Evolutionary conservation across 2,797 vertebrate genomes (phyloP).

Genomic region (Diceros bicornis): DNA sequence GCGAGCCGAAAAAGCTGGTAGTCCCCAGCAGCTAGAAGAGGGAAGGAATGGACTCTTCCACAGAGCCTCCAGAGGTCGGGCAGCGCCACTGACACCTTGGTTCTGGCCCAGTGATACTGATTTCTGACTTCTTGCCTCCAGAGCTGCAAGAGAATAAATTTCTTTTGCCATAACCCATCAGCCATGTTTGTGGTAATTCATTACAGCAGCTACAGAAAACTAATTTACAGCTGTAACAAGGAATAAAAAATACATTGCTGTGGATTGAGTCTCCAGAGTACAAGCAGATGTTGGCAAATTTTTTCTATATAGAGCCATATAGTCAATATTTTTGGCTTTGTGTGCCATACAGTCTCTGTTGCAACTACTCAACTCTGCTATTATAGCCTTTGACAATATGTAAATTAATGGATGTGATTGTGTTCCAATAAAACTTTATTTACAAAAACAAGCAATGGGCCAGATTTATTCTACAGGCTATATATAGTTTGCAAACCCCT

Average conservation of each 20-base stretch:
- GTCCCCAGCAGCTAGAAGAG: no score
- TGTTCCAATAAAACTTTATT: neutral
- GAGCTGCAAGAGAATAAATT: neutral
- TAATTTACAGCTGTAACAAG: neutral
- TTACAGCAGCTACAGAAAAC: neutral
- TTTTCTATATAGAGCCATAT: neutral
- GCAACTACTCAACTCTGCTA: neutral
- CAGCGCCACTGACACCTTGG: no score
- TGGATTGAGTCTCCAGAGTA: neutral
- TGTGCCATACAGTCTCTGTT: neutral
- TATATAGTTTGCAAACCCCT: neutral
- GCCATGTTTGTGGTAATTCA: neutral
- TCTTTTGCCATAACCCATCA: neutral
- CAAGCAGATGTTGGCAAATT: neutral
- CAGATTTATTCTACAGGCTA: neutral
- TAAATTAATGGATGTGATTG: neutral
- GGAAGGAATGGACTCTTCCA: no score
- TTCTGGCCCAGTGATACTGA: neutral
- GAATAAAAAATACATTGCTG: neutral
- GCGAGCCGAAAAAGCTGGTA: neutral
- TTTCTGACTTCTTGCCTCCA: neutral
- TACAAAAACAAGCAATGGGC: neutral
- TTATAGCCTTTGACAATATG: no score
- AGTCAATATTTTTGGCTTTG: neutral
- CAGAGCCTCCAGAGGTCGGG: no score